These are phyloP conservation scores for Helarctos malayanus DNA, from an alignment of 2,797 vertebrate species.

Conservation along the genomic window DNA sequence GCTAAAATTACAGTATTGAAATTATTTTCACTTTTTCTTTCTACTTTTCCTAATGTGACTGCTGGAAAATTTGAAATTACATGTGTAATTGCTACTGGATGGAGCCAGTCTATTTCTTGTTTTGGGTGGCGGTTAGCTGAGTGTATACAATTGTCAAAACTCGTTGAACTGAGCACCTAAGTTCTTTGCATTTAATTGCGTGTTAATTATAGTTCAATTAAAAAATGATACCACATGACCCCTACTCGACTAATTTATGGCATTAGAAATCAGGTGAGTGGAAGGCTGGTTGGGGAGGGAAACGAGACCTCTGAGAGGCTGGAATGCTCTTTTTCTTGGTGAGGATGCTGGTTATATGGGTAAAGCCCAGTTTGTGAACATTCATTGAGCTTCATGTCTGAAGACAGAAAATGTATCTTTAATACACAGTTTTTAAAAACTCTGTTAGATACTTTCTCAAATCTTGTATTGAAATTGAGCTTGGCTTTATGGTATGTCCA, in stretches of 20 bases:
- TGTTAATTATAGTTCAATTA: not conserved
- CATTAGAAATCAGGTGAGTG: not conserved
- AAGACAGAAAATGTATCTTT: not conserved
- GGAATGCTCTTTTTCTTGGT: not conserved
- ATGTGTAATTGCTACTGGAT: accelerated
- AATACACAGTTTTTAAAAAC: not conserved
- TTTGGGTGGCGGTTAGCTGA: not conserved
- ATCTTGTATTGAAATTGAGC: not conserved
- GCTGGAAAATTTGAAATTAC: not conserved
- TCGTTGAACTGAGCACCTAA: not conserved
- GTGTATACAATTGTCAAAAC: not conserved
- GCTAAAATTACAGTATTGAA: not conserved
- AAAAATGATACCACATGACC: not conserved
- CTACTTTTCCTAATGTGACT: not conserved
- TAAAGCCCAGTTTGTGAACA: not conserved
- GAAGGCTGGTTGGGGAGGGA: not conserved
- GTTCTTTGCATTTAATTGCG: not conserved
- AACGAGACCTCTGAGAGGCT: too few species aligned
- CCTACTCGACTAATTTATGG: not conserved
- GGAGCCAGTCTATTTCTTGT: not conserved
- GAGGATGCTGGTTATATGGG: not conserved
- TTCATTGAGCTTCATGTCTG: accelerated
- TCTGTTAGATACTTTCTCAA: not conserved
- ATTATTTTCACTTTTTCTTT: not conserved
- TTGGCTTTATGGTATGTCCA: not conserved